Conservation (phyloP, 2,113 vertebrate genomes). For the Alectura lathami region DNA sequence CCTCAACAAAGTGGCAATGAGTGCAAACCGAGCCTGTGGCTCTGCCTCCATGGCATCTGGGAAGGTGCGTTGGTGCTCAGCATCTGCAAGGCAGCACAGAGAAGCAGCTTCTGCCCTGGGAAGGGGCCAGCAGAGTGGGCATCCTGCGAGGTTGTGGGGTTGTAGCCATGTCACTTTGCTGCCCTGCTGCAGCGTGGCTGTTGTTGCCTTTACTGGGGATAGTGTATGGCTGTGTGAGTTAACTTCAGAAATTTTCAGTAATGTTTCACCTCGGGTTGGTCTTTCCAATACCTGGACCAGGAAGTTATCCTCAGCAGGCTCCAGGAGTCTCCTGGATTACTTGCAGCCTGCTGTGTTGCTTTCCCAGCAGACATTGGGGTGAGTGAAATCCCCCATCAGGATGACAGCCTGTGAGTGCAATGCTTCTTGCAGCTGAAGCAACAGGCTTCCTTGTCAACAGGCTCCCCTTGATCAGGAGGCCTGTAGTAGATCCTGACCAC, state of each 20-base stretch:
- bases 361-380: too few species aligned
- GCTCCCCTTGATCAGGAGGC: too few species aligned
- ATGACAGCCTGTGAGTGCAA: too few species aligned
- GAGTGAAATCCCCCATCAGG: too few species aligned
- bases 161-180: neutral
- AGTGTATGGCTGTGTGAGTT: neutral
- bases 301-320: too few species aligned
- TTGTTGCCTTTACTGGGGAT: neutral
- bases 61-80: neutral
- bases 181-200: neutral
- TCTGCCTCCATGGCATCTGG: neutral
- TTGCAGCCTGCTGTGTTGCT: too few species aligned
- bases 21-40: rapidly evolving
- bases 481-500: too few species aligned
- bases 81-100: neutral
- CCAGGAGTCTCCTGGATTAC: too few species aligned
- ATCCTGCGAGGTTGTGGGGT: neutral
- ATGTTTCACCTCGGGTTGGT: too few species aligned
- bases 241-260: neutral
- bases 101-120: rapidly evolving
- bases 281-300: too few species aligned
- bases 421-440: too few species aligned
- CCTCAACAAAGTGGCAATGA: neutral
- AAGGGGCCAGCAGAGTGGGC: neutral
- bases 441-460: too few species aligned